Conservation (phyloP, 1,140 invertebrate genomes). For the Trichoplusia ni region DNA sequence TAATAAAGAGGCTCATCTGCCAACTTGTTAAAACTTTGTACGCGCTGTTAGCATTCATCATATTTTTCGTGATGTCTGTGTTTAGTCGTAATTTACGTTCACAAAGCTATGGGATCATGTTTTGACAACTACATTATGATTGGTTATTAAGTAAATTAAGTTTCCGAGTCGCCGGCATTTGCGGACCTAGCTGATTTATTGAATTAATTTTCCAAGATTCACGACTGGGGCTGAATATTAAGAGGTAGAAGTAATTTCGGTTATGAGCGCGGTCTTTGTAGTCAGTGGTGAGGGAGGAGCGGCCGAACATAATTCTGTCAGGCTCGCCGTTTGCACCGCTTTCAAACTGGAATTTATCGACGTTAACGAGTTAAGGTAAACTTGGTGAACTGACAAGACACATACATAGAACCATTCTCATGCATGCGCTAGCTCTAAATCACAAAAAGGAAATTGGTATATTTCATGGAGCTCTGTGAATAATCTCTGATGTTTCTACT, state of each 20-base stretch:
- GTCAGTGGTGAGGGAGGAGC: constrained; percentile 47
- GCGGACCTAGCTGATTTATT: constrained; percentile 67
- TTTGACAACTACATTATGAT: constrained; percentile 54
- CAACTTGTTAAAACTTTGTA: constrained; percentile 27
- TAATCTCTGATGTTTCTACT: no score
- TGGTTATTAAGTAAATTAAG: constrained; percentile 54
- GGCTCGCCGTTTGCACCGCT: constrained; percentile 29
- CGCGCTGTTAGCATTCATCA: constrained; percentile 18
- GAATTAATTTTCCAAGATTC: constrained; percentile 73
- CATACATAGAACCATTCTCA: no score
- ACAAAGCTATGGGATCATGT: constrained; percentile 33
- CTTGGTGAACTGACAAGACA: constrained; percentile 21
- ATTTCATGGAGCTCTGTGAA: no score
- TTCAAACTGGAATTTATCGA: constrained; percentile 53
- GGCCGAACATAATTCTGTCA: constrained; percentile 56
- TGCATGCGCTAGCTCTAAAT: no score
- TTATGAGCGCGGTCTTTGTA: constrained; percentile 65
- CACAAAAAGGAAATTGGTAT: no score
- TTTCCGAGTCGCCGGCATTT: constrained; percentile 57
- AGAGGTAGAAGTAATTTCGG: constrained; percentile 67
- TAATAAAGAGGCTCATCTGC: constrained; percentile 17
- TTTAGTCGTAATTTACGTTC: constrained; percentile 40
- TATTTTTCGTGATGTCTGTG: constrained; percentile 26
- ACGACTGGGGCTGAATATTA: constrained; percentile 62
- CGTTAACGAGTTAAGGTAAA: constrained; percentile 26